Evolutionary conservation across 92 coral and sea anemone genomes (phyloP), one percentile per base, ranked within the genome.

Genomic region (Bergia sp.): DNA sequence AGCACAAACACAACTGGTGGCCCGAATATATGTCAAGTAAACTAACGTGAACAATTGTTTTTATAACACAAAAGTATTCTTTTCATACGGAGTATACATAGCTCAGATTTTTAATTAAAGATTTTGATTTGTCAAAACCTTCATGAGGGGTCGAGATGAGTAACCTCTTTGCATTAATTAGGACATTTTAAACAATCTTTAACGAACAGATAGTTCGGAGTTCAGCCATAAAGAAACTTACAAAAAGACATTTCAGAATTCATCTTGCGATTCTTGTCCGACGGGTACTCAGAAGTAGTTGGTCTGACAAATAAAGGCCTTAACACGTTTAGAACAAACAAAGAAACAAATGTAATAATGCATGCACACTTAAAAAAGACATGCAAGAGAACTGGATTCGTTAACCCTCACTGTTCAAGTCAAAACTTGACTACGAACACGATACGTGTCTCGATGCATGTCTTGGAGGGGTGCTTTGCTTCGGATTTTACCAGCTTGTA

Each of bases 1-100:
- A 87, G 90, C 91, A 90, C 95, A 94, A 94, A 94, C 95, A 94
- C 95, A 50, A 91, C 92, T 91, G 94, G 95, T 95, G 93, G 95
- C 93, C 89, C 72, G 81, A 71, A 77, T 71, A 87, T 69, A 90
- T 90, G 93, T 92, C 95, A 87, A 78, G 86, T 86, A 89, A 86
- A 89, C 90, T 77, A 91, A 83, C 82, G 94, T 89, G 91, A 94
- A 94, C 97, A 94, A 93, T 94, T 90, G 93, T 83, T 86, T 90
- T 92, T 89, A 92, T 64, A 85, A 85, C 78, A 88, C 90, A 93
- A 92, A 90, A 92, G 93, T 92, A 90, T 86, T 91, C 93, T 91
- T 91, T 90, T 89, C 95, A 94, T 92, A 94, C 89, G 91, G 81
- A 94, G 77, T 91, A 53, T 53, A 89, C 95, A 88, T 91, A 80